Percentiles rank a stretch among this genome's conserved stretches.
phyloP scores from a whole-genome alignment of 2,888 invertebrate species.

The Uropetala carovei region DNA sequence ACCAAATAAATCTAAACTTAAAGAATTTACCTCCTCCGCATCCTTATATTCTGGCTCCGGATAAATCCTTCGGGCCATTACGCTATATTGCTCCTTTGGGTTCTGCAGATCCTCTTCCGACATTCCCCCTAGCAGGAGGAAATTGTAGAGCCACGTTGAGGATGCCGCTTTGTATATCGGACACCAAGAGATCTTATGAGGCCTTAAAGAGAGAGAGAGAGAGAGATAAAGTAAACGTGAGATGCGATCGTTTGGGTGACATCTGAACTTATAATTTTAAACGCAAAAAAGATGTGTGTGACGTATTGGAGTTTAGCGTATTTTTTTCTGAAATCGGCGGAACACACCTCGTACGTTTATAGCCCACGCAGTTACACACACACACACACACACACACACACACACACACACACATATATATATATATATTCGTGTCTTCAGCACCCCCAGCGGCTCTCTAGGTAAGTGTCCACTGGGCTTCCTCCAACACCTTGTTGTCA shows the following conservation, averaged over 20 bases:
- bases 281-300: background rate
- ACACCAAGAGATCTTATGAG: constrained; percentile 75
- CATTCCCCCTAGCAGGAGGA: constrained; percentile 74
- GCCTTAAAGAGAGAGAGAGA: constrained; percentile 70
- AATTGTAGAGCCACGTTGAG: constrained; percentile 76
- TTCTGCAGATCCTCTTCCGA: constrained; percentile 72
- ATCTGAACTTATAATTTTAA: too few species aligned
- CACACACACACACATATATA: too few species aligned
- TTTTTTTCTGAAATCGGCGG: background rate
- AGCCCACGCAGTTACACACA: too few species aligned
- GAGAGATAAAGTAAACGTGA: background rate
- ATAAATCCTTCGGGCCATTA: constrained; percentile 72
- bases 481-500: too few species aligned
- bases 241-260: background rate
- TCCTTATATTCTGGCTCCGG: constrained; percentile 74
- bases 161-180: constrained; percentile 77
- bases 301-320: background rate
- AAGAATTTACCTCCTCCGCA: constrained; percentile 72
- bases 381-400: too few species aligned
- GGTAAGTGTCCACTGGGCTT: too few species aligned
- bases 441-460: too few species aligned
- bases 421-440: too few species aligned
- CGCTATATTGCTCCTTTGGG: constrained; percentile 72
- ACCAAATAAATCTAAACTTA: background rate
- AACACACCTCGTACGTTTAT: too few species aligned